phyloP scores from a whole-genome alignment of 2,113 vertebrate species.

The Tapirus terrestris region DNA sequence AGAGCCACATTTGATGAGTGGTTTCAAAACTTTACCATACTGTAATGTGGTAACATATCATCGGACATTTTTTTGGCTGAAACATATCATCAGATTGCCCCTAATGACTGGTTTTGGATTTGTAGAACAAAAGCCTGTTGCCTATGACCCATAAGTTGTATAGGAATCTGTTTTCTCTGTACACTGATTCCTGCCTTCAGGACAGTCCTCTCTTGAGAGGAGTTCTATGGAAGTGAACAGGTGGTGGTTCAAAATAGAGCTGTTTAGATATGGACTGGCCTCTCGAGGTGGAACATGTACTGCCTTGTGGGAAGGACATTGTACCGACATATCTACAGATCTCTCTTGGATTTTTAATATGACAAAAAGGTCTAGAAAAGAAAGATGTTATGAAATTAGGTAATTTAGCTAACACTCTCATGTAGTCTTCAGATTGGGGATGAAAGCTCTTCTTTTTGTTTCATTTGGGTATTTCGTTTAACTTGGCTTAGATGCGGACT shows the following conservation, averaged over 20 bases:
- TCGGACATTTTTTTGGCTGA: too few species aligned
- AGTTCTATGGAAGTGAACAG: neutral
- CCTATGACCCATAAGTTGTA: too few species aligned
- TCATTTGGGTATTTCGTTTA: neutral
- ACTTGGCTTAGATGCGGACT: neutral
- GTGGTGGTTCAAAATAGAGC: neutral
- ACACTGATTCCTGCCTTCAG: neutral
- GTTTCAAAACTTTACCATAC: neutral
- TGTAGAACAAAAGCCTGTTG: neutral
- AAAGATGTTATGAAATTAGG: neutral
- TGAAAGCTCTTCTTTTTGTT: neutral
- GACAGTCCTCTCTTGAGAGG: neutral
- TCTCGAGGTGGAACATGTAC: rapidly evolving
- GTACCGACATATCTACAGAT: neutral
- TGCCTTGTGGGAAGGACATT: too few species aligned
- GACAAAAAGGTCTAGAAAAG: neutral
- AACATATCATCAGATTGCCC: neutral
- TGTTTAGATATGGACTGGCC: rapidly evolving
- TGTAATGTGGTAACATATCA: rapidly evolving
- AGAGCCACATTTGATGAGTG: neutral
- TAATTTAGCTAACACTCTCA: neutral
- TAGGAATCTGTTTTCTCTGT: neutral
- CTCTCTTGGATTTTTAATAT: neutral
- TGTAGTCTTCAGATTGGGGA: neutral
- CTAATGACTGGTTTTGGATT: neutral